Conservation (phyloP, 2,797 vertebrate species). For the Sebastes steindachneri region DNA sequence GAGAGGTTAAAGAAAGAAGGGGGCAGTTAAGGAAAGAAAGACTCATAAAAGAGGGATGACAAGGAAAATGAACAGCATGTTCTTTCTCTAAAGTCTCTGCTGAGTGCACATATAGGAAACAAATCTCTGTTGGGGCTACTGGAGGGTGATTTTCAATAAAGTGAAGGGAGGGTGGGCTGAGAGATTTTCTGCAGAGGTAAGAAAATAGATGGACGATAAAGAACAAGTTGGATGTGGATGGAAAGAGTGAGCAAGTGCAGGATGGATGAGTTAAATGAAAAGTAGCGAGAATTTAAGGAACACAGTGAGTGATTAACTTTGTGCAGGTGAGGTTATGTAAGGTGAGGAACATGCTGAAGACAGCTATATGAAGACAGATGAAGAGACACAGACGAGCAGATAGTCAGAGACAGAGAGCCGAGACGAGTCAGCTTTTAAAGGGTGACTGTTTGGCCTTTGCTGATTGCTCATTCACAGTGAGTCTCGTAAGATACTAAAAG, state of each 20-base stretch:
- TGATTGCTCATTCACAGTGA: slow-evolving; percentile 19
- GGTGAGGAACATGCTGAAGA: background rate
- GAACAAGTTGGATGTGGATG: background rate
- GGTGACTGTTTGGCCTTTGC: background rate
- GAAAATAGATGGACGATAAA: background rate
- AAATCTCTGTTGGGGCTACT: slow-evolving; percentile 10
- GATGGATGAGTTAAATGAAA: background rate
- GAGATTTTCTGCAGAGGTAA: background rate
- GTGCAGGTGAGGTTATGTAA: background rate
- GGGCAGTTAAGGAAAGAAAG: slow-evolving; percentile 13
- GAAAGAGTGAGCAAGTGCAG: background rate
- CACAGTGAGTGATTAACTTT: background rate
- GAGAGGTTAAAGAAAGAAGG: slow-evolving; percentile 2
- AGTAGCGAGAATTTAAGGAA: background rate
- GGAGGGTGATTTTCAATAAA: slow-evolving; percentile 18
- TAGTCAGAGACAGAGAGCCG: background rate
- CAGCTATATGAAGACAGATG: background rate
- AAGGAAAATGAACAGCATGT: slow-evolving; percentile 12
- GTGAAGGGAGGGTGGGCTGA: background rate
- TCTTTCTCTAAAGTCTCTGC: slow-evolving; percentile 8
- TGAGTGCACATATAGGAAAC: slow-evolving; percentile 28
- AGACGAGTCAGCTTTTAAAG: background rate
- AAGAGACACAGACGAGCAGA: background rate
- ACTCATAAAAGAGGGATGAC: slow-evolving; percentile 4
- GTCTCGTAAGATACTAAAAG: slow-evolving; percentile 7